A percentile compares a stretch with the other conserved stretches of the same genome.
Conservation (phyloP, 2,113 vertebrate species). For the Otus sunia region DNA sequence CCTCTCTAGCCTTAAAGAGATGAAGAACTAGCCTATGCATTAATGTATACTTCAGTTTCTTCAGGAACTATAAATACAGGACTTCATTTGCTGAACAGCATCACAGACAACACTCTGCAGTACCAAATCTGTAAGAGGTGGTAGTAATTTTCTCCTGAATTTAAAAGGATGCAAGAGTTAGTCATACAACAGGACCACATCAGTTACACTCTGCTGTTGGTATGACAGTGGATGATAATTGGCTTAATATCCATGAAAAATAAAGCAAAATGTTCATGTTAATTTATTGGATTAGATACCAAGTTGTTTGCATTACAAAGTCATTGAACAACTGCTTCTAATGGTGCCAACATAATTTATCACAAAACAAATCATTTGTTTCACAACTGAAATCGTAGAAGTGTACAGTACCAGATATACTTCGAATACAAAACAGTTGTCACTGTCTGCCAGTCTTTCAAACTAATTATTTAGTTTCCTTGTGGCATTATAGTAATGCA, state of each 20-base stretch:
- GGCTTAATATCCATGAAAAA: neutral
- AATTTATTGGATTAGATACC: neutral
- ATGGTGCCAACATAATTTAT: neutral
- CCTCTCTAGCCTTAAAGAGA: neutral
- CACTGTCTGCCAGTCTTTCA: neutral
- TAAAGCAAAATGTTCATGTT: neutral
- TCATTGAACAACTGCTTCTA: neutral
- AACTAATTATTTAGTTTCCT: neutral
- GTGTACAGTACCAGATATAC: neutral
- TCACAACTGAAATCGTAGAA: neutral
- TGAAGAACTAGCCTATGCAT: neutral
- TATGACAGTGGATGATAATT: neutral
- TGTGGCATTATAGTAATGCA: neutral
- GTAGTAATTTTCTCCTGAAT: neutral
- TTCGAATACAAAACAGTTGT: neutral
- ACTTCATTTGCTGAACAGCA: neutral
- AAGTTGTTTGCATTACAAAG: neutral
- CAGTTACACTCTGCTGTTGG: neutral
- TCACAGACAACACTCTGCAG: neutral
- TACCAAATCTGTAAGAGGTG: neutral
- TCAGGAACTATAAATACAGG: neutral
- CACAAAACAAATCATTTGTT: neutral
- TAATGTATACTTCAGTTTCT: neutral
- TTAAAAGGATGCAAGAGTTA: neutral
- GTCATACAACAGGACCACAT: neutral